Evolutionary conservation across 2,113 vertebrate species (phyloP).

Genomic region (Rhynchopsitta pachyrhyncha): DNA sequence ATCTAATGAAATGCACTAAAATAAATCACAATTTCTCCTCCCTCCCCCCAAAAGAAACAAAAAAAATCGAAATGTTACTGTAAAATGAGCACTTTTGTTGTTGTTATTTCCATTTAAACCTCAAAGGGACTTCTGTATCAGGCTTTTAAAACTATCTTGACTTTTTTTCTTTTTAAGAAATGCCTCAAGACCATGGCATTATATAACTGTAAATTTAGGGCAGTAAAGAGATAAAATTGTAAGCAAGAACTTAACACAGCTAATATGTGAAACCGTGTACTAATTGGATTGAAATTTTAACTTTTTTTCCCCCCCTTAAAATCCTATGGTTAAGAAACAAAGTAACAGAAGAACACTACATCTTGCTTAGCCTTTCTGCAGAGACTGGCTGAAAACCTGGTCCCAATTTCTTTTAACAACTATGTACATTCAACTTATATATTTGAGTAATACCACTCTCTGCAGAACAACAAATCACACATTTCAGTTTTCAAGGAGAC

Average conservation of each 20-base stretch:
- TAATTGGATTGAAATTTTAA: not conserved
- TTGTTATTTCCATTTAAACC: not conserved
- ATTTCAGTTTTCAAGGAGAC: not conserved
- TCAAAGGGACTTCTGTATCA: not conserved
- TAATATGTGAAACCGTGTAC: not conserved
- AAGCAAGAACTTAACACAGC: not conserved
- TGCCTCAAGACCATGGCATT: not conserved
- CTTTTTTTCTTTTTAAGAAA: not conserved
- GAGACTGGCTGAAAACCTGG: not conserved
- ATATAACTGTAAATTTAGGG: not conserved
- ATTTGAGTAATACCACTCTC: not conserved
- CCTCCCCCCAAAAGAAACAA: not conserved
- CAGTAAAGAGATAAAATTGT: not conserved
- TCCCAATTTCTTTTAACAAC: not conserved
- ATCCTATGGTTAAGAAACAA: not conserved
- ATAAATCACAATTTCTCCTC: not conserved
- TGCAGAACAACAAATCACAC: not conserved
- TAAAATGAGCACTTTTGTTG: not conserved
- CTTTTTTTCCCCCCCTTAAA: not conserved
- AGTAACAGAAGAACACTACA: not conserved
- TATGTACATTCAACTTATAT: accelerated
- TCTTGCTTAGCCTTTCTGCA: not conserved
- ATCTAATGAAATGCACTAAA: not conserved
- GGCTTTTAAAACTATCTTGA: not conserved
- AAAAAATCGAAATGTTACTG: not conserved